Percentiles rank a stretch among this genome's conserved stretches.
phyloP scores from a whole-genome alignment of 1,140 invertebrate genomes.

The Hypsibius dujardini region DNA sequence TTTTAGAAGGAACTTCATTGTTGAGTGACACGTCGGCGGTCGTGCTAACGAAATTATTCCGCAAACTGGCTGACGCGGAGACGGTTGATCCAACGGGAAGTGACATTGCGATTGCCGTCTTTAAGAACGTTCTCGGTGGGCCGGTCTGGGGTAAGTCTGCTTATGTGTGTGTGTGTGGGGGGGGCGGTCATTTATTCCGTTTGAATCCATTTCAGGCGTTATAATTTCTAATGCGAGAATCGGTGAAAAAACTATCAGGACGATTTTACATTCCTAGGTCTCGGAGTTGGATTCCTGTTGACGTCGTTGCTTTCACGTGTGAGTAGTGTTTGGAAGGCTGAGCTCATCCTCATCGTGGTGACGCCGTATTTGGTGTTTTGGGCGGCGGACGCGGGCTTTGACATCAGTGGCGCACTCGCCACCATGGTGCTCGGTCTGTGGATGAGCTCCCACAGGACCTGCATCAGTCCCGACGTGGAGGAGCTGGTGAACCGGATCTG shows the following conservation, averaged over 20 bases:
- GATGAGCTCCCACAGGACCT: constrained; percentile 32
- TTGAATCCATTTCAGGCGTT: neutral
- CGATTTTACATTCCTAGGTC: neutral
- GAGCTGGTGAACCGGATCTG: constrained; percentile 35
- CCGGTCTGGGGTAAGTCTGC: constrained; percentile 7
- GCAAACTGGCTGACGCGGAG: neutral
- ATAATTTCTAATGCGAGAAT: too few species aligned
- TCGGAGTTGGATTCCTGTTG: neutral
- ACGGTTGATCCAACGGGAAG: neutral
- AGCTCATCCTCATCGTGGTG: constrained; percentile 35
- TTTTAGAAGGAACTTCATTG: constrained; percentile 10
- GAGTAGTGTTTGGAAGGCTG: constrained; percentile 24
- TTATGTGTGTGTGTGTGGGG: too few species aligned
- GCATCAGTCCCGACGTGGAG: constrained; percentile 36
- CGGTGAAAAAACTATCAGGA: neutral
- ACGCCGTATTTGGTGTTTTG: constrained; percentile 36
- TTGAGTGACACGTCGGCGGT: constrained; percentile 12
- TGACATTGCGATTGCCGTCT: neutral
- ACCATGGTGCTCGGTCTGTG: constrained; percentile 34
- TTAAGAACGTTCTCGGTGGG: neutral
- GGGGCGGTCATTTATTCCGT: too few species aligned
- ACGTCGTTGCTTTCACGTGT: constrained; percentile 3
- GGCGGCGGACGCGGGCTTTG: constrained; percentile 31
- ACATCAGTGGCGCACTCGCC: constrained; percentile 36
- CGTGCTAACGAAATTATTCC: neutral